These are phyloP conservation scores for Lasioglossum lativentre DNA, from an alignment of 2,888 invertebrate species.

Conservation along the genomic window DNA sequence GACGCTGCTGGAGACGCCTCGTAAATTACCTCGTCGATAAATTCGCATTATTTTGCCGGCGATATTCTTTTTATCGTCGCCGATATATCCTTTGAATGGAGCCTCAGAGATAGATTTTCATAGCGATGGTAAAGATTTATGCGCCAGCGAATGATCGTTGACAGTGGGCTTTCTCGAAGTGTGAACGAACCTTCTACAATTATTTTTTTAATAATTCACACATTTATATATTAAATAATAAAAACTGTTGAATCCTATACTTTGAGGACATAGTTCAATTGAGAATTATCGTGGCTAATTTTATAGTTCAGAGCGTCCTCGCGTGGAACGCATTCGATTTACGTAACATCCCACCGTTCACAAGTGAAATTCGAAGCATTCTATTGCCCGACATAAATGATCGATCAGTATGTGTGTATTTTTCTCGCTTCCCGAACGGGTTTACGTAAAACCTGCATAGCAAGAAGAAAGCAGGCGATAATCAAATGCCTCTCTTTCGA, in stretches of 20 bases:
- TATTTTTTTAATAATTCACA: background rate
- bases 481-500: background rate
- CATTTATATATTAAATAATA: too few species aligned
- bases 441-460: background rate
- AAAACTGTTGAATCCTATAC: background rate
- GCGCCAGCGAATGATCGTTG: background rate
- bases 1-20: background rate
- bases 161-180: background rate
- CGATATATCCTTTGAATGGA: background rate
- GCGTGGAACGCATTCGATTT: background rate
- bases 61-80: background rate
- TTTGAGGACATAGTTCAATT: background rate
- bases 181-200: slow-evolving; percentile 61
- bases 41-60: background rate
- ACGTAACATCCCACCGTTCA: background rate
- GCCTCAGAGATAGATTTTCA: slow-evolving; percentile 44
- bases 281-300: background rate
- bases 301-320: background rate
- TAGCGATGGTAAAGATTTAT: slow-evolving; percentile 57
- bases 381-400: background rate
- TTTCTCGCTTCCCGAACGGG: background rate
- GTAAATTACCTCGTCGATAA: slow-evolving; percentile 14
- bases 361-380: slow-evolving; percentile 1
- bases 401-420: background rate
- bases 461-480: background rate